These are phyloP conservation scores for Flabesymbios commensalis DNA, from an alignment of 2,888 invertebrate genomes.

Conservation along the genomic window DNA sequence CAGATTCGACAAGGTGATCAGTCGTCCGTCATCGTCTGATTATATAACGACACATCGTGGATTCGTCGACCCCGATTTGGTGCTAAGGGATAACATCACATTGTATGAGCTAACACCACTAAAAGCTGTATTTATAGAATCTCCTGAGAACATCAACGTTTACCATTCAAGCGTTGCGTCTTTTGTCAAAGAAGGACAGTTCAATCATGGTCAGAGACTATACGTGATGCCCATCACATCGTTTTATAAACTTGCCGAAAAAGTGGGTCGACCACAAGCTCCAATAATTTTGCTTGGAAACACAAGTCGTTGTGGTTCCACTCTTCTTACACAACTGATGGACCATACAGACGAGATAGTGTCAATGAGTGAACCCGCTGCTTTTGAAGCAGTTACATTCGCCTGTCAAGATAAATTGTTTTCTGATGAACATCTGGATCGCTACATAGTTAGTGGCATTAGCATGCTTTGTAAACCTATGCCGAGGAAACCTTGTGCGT, in stretches of 20 bases:
- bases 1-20: slow-evolving; percentile 21
- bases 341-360: slow-evolving; percentile 16
- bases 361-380: slow-evolving; percentile 21
- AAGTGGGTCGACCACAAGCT: slow-evolving; percentile 19
- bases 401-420: too few relatives aligned
- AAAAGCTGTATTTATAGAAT: slow-evolving; percentile 24
- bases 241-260: slow-evolving; percentile 16
- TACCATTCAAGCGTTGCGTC: slow-evolving; percentile 10
- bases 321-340: slow-evolving; percentile 22
- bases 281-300: slow-evolving; percentile 24
- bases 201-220: slow-evolving; percentile 12
- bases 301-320: slow-evolving; percentile 29
- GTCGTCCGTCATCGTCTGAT: slow-evolving; percentile 12
- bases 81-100: slow-evolving; percentile 22
- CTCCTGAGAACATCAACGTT: slow-evolving; percentile 12
- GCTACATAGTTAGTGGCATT: too few relatives aligned
- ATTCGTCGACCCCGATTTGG: slow-evolving; percentile 19
- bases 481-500: not conserved
- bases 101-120: slow-evolving; percentile 15
- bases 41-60: slow-evolving; percentile 19
- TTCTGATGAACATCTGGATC: too few relatives aligned
- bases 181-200: slow-evolving; percentile 21
- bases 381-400: too few relatives aligned
- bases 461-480: slow-evolving; percentile 26
- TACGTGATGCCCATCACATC: slow-evolving; percentile 20